Percentiles rank a stretch among this genome's conserved stretches.
Conservation (phyloP, 2,113 vertebrate species). For the Prunella fulvescens region DNA sequence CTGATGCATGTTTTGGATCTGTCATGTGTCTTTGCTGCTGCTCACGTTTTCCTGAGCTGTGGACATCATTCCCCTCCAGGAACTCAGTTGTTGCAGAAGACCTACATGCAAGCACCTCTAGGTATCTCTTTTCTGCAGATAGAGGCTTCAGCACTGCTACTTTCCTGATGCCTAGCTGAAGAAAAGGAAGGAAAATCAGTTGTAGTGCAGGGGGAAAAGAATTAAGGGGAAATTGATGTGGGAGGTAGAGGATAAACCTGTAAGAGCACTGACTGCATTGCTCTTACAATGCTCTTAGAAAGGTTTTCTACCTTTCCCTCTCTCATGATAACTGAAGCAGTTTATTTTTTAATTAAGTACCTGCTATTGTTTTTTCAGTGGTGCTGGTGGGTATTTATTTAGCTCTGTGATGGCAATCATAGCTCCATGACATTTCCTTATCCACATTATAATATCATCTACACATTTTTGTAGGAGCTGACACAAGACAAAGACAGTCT, state of each 20-base stretch:
- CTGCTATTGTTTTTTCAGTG: neutral
- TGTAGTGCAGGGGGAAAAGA: neutral
- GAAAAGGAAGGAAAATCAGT: neutral
- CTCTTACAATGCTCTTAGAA: too few relatives aligned
- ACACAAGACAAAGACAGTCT: neutral
- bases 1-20: neutral
- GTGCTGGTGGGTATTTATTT: neutral
- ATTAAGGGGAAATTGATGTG: neutral
- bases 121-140: neutral
- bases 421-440: neutral
- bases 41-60: neutral
- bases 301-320: neutral
- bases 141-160: neutral
- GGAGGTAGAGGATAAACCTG: neutral
- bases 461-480: neutral
- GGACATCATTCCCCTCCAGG: neutral
- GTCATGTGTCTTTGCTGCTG: neutral
- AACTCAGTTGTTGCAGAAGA: neutral
- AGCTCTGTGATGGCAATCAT: neutral
- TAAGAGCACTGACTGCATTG: neutral
- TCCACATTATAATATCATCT: neutral
- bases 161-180: neutral
- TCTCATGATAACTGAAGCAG: neutral
- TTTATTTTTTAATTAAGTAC: neutral
- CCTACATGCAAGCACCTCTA: neutral